phyloP scores from a whole-genome alignment of 1,140 invertebrate species.

The Cephus cinctus region DNA sequence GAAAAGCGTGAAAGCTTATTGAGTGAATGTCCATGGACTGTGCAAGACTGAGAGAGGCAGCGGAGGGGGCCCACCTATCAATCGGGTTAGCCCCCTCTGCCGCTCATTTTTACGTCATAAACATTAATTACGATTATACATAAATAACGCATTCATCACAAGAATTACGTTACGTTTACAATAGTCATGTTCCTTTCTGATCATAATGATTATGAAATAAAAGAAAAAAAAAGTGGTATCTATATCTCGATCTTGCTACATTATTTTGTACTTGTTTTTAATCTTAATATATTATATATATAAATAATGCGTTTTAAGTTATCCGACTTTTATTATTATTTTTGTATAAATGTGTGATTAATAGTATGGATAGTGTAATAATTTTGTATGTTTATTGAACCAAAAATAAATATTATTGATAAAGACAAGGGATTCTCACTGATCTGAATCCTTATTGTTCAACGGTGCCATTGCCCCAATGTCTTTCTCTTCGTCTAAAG shows the following conservation, averaged over 20 bases:
- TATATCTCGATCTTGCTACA: slow-evolving; percentile 35
- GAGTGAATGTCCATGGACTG: slow-evolving; percentile 38
- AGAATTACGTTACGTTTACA: slow-evolving; percentile 44
- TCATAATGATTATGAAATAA: slow-evolving; percentile 30
- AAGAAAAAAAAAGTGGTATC: too few species aligned
- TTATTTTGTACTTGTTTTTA: slow-evolving; percentile 52
- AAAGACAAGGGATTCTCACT: slow-evolving; percentile 32
- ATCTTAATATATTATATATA: slow-evolving; percentile 40
- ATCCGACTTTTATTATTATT: slow-evolving; percentile 44
- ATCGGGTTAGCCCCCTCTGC: slow-evolving; percentile 34
- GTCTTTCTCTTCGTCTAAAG: background rate
- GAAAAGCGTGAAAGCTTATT: slow-evolving; percentile 18
- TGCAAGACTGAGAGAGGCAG: slow-evolving; percentile 46
- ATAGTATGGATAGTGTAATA: slow-evolving; percentile 56
- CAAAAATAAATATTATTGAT: slow-evolving; percentile 59
- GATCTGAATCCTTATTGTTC: background rate
- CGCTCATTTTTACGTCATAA: slow-evolving; percentile 46
- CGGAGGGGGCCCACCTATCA: slow-evolving; percentile 35
- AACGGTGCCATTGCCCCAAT: background rate
- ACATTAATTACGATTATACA: slow-evolving; percentile 41
- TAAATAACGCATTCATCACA: slow-evolving; percentile 36
- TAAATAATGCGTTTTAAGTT: slow-evolving; percentile 45
- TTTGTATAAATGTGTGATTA: slow-evolving; percentile 58
- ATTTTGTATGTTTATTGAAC: slow-evolving; percentile 59
- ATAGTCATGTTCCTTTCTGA: slow-evolving; percentile 49